Percentiles rank a stretch among this genome's conserved stretches.
These are phyloP conservation scores for Crotalus horridus DNA, from an alignment of 2,113 vertebrate genomes.

Conservation along the genomic window DNA sequence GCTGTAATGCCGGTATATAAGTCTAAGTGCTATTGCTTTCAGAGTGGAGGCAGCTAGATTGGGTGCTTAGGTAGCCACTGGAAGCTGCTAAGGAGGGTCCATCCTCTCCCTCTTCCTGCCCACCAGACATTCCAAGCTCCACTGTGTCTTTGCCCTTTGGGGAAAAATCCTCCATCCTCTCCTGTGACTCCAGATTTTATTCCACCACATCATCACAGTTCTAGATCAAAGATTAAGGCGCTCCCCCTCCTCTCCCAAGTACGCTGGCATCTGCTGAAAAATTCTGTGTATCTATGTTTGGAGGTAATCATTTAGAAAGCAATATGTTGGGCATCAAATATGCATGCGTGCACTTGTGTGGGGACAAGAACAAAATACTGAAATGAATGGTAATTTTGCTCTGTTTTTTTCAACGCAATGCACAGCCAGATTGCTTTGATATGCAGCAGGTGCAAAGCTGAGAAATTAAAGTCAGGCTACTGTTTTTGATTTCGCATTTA, in stretches of 20 bases:
- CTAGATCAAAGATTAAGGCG: background rate
- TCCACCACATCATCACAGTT: background rate
- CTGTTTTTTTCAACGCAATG: conserved; percentile 22
- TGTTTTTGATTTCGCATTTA: conserved; percentile 46
- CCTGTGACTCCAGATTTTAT: background rate
- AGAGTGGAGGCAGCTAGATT: conserved; percentile 55
- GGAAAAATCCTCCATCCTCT: background rate
- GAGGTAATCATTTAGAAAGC: background rate
- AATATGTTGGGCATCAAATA: background rate
- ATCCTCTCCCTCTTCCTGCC: background rate
- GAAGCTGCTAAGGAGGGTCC: conserved; percentile 6
- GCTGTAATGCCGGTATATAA: background rate
- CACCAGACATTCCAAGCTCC: background rate
- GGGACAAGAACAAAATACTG: conserved; percentile 29
- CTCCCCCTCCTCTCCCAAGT: background rate
- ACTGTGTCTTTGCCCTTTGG: background rate
- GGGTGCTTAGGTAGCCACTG: conserved; percentile 28
- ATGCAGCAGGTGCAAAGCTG: conserved; percentile 54
- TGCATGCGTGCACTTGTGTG: background rate
- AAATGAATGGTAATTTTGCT: conserved; percentile 9
- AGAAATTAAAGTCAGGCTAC: conserved; percentile 57
- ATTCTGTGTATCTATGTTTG: conserved; percentile 11
- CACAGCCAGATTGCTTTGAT: conserved; percentile 38
- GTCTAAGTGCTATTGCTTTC: background rate
- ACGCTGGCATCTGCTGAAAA: conserved; percentile 34